These are phyloP conservation scores for Limnephilus rhombicus DNA, from an alignment of 2,888 invertebrate species.

Conservation along the genomic window DNA sequence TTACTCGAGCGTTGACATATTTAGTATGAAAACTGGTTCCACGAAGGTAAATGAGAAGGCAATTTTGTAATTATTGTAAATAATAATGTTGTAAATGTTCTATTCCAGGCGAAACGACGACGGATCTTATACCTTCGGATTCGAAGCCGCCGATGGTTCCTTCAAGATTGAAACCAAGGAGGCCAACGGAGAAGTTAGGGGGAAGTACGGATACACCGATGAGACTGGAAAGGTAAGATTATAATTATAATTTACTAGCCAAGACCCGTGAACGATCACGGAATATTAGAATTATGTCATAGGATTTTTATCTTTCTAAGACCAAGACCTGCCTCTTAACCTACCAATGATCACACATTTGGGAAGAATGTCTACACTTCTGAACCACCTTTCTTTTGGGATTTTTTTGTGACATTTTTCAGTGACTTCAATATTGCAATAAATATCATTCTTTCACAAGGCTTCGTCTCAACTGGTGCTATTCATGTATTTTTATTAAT, in stretches of 20 bases:
- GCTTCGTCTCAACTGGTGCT: too few species aligned
- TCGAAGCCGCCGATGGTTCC: conserved; percentile 91
- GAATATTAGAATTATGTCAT: too few species aligned
- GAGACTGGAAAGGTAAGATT: conserved; percentile 82
- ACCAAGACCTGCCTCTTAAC: too few species aligned
- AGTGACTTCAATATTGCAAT: too few species aligned
- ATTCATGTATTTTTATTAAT: too few species aligned
- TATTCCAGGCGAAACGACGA: conserved; percentile 88
- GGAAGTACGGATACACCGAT: conserved; percentile 94
- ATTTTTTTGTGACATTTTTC: too few species aligned
- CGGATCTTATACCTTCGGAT: conserved; percentile 94
- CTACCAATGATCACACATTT: too few species aligned
- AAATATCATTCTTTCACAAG: too few species aligned
- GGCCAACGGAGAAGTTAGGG: conserved; percentile 89
- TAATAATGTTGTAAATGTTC: conserved; percentile 5
- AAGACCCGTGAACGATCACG: too few species aligned
- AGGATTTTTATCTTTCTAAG: too few species aligned
- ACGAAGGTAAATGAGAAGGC: not conserved
- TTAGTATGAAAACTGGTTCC: conserved; percentile 2
- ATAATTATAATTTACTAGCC: not conserved
- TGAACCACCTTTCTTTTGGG: too few species aligned
- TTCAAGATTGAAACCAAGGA: conserved; percentile 94
- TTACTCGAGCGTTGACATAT: conserved; percentile 39
- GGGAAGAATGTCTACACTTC: too few species aligned
- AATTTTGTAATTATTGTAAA: not conserved